Conservation (phyloP, 1,140 invertebrate genomes). For the Vanessa atalanta region DNA sequence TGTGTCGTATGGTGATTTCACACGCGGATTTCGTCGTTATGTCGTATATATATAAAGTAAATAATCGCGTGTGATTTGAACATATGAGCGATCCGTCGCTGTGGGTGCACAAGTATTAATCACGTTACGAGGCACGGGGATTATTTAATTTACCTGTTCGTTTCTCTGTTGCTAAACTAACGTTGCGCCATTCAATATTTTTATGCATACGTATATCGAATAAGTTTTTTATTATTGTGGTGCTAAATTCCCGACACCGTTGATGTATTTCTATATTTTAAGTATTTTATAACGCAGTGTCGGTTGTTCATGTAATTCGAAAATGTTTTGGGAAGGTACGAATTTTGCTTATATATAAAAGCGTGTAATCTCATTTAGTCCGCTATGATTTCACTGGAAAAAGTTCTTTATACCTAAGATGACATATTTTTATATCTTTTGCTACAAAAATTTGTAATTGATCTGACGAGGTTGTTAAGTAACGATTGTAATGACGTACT, state of each 20-base stretch:
- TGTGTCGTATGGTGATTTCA: neutral
- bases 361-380: constrained; percentile 40
- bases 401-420: constrained; percentile 28
- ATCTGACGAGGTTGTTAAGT: constrained; percentile 8
- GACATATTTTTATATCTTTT: constrained; percentile 40
- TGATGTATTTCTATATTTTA: constrained; percentile 63
- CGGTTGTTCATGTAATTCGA: constrained; percentile 31
- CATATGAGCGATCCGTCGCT: constrained; percentile 12
- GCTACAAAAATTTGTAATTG: constrained; percentile 32
- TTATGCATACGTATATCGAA: constrained; percentile 57
- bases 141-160: constrained; percentile 49
- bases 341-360: constrained; percentile 33
- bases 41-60: neutral
- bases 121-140: constrained; percentile 46
- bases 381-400: constrained; percentile 27
- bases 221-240: constrained; percentile 65
- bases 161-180: constrained; percentile 49
- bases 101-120: constrained; percentile 64
- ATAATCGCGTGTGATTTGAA: constrained; percentile 23
- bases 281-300: constrained; percentile 47
- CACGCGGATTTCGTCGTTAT: neutral
- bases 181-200: constrained; percentile 52
- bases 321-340: constrained; percentile 30
- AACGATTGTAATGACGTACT: neutral
- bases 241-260: constrained; percentile 70